Percentiles rank a stretch among this genome's conserved stretches.
phyloP scores from a whole-genome alignment of 2,797 vertebrate genomes.

The Sebastes cheni region DNA sequence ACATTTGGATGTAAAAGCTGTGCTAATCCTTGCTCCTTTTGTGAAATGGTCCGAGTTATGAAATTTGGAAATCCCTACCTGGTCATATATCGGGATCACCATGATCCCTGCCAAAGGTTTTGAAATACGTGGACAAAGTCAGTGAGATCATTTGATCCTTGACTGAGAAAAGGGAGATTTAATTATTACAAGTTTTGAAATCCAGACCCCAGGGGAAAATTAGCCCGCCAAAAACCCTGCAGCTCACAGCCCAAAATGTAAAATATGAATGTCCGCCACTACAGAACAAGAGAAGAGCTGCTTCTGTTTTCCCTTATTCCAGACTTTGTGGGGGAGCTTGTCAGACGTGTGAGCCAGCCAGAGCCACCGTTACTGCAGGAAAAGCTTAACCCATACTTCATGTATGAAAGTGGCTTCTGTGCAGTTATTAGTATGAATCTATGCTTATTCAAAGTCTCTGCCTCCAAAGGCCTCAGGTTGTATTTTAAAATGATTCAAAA shows the following conservation, averaged over 20 bases:
- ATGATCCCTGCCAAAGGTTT: background rate
- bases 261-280: background rate
- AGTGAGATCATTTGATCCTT: background rate
- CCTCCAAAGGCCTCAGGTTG: background rate
- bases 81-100: background rate
- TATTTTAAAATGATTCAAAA: background rate
- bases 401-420: conserved; percentile 5
- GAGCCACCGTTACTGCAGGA: background rate
- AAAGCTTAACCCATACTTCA: conserved; percentile 4
- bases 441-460: background rate
- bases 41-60: background rate
- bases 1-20: no score
- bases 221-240: background rate
- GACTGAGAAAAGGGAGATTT: background rate
- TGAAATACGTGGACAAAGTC: background rate
- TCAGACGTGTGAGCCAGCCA: background rate
- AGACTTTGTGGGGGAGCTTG: background rate
- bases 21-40: background rate
- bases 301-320: background rate
- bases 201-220: background rate
- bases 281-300: conserved; percentile 2
- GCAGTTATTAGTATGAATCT: conserved; percentile 6
- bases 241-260: conserved; percentile 8
- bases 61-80: background rate
- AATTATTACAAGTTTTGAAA: background rate